A percentile compares a stretch with the other conserved stretches of the same genome.
These are phyloP conservation scores for Meloe dianella DNA, from an alignment of 2,888 invertebrate species.

Conservation along the genomic window DNA sequence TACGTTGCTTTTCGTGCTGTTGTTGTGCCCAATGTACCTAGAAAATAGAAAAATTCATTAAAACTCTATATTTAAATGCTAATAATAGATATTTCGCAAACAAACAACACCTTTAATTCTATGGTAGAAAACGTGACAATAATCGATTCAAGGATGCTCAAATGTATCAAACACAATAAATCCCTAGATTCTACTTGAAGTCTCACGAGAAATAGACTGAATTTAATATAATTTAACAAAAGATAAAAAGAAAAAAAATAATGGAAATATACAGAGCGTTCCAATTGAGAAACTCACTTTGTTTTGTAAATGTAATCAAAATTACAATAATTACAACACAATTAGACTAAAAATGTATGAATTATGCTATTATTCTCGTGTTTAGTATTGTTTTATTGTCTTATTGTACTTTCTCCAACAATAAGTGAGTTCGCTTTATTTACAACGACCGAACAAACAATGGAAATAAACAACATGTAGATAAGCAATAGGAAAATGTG, in stretches of 20 bases:
- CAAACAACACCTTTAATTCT: not conserved
- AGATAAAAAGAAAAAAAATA: too few relatives aligned
- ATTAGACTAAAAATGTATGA: too few relatives aligned
- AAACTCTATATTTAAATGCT: not conserved
- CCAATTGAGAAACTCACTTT: not conserved
- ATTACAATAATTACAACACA: too few relatives aligned
- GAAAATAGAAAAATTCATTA: constrained; percentile 19
- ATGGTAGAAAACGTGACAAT: not conserved
- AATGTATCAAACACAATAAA: not conserved
- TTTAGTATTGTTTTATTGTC: too few relatives aligned
- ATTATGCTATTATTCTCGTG: too few relatives aligned
- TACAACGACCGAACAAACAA: not conserved
- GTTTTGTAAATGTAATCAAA: too few relatives aligned
- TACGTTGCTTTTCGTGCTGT: constrained; percentile 85
- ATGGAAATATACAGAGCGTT: not conserved
- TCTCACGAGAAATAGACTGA: too few relatives aligned
- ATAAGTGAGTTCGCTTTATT: not conserved
- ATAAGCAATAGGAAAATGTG: not conserved
- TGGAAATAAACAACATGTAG: not conserved
- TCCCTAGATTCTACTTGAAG: not conserved
- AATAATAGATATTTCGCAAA: not conserved
- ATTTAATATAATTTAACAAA: too few relatives aligned
- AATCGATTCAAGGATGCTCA: not conserved
- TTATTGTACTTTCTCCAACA: too few relatives aligned
- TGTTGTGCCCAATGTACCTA: constrained; percentile 95